Evolutionary conservation across 2,113 vertebrate species (phyloP), one percentile per base, ranked within the genome.

Genomic region (Lophotis ruficrista): DNA sequence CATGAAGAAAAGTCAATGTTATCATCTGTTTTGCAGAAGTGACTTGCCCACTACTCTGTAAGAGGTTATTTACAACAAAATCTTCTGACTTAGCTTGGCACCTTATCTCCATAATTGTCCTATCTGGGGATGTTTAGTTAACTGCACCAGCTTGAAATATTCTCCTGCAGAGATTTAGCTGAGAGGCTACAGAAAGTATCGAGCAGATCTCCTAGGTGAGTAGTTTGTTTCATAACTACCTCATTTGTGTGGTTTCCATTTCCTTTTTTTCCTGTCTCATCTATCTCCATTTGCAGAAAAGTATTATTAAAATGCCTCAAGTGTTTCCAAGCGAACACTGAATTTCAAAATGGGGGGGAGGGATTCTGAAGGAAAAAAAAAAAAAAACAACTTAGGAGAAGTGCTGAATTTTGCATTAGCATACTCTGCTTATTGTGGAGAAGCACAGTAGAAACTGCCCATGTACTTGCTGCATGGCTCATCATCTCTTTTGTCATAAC

Each of bases 71-170:
- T 90, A 77, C 47, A 78, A 45, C 53, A 86, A 83, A 90, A 48
- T 83, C 66, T 82, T 91, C 70, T 90, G 92, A 73, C 50, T 91
- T 61, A 80, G 70, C 79, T 72, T 82, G 79, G 38, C 38, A 90
- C 35, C 43, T 77, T 69, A 88, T 81, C 64, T 88, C 48, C 38
- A 10, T 86, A 77, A 90, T 38, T 82, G 41, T 78, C 30, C 35
- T 93, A 4, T 77, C 85, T 81, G 60, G 38, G 56, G 62, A 81
- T 81, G 66, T 60, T 64, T 89, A 62, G 56, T 82, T 92, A 87
- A 85, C 57, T 72, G 65, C 57, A 94, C n/a, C 60, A 90, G 45
- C 88, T 93, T 62, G 37, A 60, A 93, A 60, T 31, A 41, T 45
- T 89, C 31, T 86, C 53, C 71, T 94, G 73, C 45, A 82, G 83